Conservation (phyloP, 2,113 vertebrate genomes). For the Orycteropus afer region DNA sequence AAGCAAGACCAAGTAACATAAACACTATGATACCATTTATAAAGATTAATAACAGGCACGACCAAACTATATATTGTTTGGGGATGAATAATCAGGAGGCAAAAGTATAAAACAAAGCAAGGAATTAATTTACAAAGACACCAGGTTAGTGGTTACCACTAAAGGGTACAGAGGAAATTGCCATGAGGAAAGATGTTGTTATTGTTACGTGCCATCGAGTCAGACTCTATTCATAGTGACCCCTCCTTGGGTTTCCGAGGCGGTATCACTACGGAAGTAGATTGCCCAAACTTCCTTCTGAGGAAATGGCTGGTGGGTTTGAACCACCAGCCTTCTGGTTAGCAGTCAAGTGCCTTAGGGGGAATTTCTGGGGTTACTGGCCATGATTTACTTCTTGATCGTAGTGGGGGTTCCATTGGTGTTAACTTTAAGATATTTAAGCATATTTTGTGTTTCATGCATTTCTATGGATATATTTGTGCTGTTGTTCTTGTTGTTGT, state of each 20-base stretch:
- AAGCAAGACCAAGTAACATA: neutral
- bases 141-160: neutral
- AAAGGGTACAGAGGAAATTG: neutral
- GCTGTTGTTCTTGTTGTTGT: too few relatives aligned
- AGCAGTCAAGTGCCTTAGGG: too few relatives aligned
- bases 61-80: neutral
- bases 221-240: too few relatives aligned
- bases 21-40: neutral
- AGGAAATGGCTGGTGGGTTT: too few relatives aligned
- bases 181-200: neutral
- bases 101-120: conserved; percentile 32
- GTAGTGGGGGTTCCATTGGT: neutral
- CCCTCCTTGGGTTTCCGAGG: too few relatives aligned
- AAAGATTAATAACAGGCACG: neutral
- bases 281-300: too few relatives aligned
- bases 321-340: too few relatives aligned
- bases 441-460: neutral
- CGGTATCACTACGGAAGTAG: too few relatives aligned
- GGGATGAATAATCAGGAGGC: neutral
- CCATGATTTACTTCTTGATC: neutral
- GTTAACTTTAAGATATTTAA: neutral
- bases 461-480: too few relatives aligned
- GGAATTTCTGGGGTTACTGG: neutral
- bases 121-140: neutral
- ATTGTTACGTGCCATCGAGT: too few relatives aligned